Evolutionary conservation across 2,797 vertebrate species (phyloP).

Genomic region (Sarcoramphus papa): DNA sequence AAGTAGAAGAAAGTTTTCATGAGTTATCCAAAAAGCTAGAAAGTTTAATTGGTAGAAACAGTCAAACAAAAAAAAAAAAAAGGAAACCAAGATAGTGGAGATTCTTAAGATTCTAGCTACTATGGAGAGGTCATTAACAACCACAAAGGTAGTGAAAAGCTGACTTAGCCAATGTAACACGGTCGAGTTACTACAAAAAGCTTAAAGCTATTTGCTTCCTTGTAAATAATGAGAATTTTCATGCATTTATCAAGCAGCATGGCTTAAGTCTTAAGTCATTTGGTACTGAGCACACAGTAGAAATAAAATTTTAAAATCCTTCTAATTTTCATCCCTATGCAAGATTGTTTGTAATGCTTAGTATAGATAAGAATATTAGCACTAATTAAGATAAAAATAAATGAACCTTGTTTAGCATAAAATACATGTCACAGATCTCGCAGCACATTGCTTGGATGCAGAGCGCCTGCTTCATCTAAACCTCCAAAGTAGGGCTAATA

Average conservation of each 20-base stretch:
- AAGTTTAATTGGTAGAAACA: not conserved
- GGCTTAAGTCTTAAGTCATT: not conserved
- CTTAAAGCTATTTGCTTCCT: not conserved
- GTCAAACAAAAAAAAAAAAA: not conserved
- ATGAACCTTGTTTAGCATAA: not conserved
- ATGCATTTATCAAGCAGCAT: not conserved
- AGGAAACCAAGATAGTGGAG: not conserved
- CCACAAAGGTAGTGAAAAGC: not conserved
- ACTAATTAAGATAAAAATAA: not conserved
- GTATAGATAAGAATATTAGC: not conserved
- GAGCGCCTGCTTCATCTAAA: not conserved
- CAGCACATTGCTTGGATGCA: not conserved
- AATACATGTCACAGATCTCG: not conserved
- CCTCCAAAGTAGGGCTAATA: not conserved
- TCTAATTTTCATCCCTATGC: not conserved
- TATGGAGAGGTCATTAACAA: not conserved
- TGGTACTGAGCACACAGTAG: not conserved
- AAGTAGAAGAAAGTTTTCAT: not conserved
- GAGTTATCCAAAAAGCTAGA: not conserved
- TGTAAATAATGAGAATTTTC: not conserved
- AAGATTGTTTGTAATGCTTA: not conserved
- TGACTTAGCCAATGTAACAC: not conserved
- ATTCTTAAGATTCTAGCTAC: not conserved
- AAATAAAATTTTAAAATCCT: not conserved
- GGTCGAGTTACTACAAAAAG: fast-evolving